phyloP scores from a whole-genome alignment of 2,888 invertebrate genomes.

The Xestoiulus laeticollis region DNA sequence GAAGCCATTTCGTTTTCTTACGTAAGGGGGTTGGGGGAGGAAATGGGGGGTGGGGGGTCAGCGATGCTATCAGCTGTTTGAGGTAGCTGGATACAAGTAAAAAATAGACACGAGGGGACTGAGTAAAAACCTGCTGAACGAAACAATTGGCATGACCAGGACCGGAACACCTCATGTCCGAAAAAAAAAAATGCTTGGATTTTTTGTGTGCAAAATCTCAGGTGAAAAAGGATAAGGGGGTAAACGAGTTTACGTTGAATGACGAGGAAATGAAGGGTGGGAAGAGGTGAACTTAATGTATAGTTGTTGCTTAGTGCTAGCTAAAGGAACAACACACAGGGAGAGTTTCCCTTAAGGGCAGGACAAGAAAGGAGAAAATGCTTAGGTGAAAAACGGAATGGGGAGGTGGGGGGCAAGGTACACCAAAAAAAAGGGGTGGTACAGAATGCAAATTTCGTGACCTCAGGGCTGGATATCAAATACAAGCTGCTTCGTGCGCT shows the following conservation, averaged over 20 bases:
- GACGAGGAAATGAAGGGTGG: conserved; percentile 38
- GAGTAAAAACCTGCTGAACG: neutral
- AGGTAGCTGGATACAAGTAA: neutral
- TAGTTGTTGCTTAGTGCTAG: neutral
- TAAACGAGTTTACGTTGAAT: neutral
- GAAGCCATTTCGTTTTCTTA: neutral
- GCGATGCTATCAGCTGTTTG: neutral
- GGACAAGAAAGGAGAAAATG: neutral
- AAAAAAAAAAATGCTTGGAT: neutral
- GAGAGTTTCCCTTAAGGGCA: neutral
- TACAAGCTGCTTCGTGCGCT: neutral
- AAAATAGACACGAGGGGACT: neutral
- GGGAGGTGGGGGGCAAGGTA: neutral
- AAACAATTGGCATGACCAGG: conserved; percentile 33
- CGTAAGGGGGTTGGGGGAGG: neutral
- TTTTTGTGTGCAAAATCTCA: neutral
- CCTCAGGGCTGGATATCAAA: neutral
- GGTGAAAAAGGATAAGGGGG: conserved; percentile 14
- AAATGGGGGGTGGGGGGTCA: neutral
- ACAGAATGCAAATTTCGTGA: neutral
- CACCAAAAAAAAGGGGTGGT: neutral
- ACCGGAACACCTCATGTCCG: conserved; percentile 21
- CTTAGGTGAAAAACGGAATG: neutral
- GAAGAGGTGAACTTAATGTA: neutral
- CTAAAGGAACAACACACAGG: conserved; percentile 2